Conservation (phyloP, 2,797 vertebrate species). For the Pipistrellus pipistrellus region DNA sequence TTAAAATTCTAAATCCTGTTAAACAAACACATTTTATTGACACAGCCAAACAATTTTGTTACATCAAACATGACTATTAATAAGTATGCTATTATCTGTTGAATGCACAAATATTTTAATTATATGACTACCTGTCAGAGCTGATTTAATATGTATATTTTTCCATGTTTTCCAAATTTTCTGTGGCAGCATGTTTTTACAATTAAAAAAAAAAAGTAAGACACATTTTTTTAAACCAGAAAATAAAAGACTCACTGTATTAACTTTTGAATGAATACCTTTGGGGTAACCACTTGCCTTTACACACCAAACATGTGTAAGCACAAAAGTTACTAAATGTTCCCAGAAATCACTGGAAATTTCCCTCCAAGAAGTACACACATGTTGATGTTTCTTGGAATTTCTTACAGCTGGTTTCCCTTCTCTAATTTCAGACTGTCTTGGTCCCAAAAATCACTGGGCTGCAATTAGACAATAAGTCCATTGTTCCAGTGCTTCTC, state of each 20-base stretch:
- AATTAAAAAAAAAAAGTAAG: neutral
- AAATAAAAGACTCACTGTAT: constrained; percentile 26
- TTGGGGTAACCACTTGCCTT: constrained; percentile 49
- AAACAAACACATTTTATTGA: constrained; percentile 28
- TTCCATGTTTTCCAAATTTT: neutral
- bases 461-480: constrained; percentile 59
- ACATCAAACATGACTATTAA: neutral
- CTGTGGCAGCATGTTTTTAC: neutral
- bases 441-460: constrained; percentile 43
- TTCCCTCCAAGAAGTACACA: constrained; percentile 57
- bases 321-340: constrained; percentile 65
- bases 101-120: constrained; percentile 29
- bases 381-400: constrained; percentile 76
- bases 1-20: constrained; percentile 10
- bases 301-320: constrained; percentile 53
- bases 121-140: neutral
- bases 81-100: neutral
- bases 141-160: neutral
- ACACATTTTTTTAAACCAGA: neutral
- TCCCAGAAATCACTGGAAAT: constrained; percentile 78
- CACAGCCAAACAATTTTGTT: constrained; percentile 43
- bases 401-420: constrained; percentile 64
- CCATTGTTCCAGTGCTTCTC: constrained; percentile 62
- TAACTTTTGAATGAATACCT: constrained; percentile 51
- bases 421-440: constrained; percentile 61